Percentiles rank a stretch among this genome's conserved stretches.
These are phyloP conservation scores for Egretta garzetta DNA, from an alignment of 2,113 vertebrate species.

Conservation along the genomic window DNA sequence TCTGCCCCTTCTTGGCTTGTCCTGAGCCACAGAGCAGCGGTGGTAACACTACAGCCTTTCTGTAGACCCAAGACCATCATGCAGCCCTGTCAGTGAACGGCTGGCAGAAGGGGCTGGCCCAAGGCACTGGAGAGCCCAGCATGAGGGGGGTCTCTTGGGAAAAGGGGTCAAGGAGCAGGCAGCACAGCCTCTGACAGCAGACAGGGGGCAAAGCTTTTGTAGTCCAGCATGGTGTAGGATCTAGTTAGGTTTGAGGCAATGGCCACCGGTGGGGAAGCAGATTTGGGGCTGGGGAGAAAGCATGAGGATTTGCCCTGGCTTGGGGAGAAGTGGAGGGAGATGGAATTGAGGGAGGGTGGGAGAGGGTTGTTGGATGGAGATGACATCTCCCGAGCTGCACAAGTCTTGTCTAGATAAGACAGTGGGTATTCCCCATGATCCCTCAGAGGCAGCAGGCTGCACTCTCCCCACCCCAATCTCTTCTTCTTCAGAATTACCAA, in stretches of 20 bases:
- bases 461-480: background rate
- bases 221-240: background rate
- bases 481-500: conserved; percentile 31
- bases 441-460: background rate
- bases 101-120: background rate
- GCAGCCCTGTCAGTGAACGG: background rate
- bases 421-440: background rate
- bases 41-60: background rate
- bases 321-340: background rate
- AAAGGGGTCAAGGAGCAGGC: background rate
- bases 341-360: background rate
- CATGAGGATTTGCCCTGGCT: background rate
- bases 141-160: background rate
- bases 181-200: background rate
- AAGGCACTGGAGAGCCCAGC: background rate
- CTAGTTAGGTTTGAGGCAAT: background rate
- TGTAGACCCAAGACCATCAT: background rate
- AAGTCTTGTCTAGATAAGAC: background rate
- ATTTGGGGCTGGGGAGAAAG: background rate
- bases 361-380: background rate
- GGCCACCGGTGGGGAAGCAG: background rate
- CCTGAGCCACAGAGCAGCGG: background rate
- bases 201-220: background rate
- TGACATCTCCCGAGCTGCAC: background rate
- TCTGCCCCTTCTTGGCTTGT: background rate